phyloP scores from a whole-genome alignment of 2,797 vertebrate genomes.

The Rhinatrema bivittatum region DNA sequence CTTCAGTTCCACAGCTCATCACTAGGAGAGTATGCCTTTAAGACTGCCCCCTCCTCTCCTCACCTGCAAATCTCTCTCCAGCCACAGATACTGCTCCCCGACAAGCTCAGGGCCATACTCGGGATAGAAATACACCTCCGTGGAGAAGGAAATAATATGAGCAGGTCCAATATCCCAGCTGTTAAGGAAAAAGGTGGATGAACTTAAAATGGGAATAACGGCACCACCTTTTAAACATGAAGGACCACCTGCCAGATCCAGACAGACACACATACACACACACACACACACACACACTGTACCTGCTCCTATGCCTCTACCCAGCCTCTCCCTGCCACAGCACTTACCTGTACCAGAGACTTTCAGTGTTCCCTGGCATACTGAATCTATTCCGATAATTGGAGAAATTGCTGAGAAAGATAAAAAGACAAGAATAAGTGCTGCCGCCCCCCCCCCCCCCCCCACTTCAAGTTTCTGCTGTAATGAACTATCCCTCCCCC shows the following conservation, averaged over 20 bases:
- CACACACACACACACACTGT: too few species aligned
- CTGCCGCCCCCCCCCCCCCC: too few species aligned
- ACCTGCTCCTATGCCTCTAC: neutral
- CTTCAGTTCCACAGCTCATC: too few species aligned
- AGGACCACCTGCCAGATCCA: too few species aligned
- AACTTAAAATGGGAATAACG: neutral
- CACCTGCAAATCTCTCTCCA: slow-evolving; percentile 75
- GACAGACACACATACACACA: too few species aligned
- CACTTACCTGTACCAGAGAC: slow-evolving; percentile 83
- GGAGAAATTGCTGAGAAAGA: slow-evolving; percentile 77
- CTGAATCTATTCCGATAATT: slow-evolving; percentile 84
- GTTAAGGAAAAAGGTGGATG: neutral
- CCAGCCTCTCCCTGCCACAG: neutral
- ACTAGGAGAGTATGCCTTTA: too few species aligned
- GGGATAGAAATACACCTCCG: slow-evolving; percentile 80
- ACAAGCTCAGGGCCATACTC: slow-evolving; percentile 66
- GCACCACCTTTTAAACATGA: too few species aligned
- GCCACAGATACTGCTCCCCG: slow-evolving; percentile 73
- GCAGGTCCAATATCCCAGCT: slow-evolving; percentile 81
- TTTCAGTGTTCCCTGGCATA: slow-evolving; percentile 76
- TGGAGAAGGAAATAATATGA: slow-evolving; percentile 82
- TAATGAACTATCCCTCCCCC: too few species aligned
- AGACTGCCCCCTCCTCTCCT: too few species aligned
- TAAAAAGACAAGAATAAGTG: neutral
- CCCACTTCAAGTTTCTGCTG: too few species aligned